Evolutionary conservation across 1,140 invertebrate species (phyloP).

Genomic region (Drosophila malerkotliana): DNA sequence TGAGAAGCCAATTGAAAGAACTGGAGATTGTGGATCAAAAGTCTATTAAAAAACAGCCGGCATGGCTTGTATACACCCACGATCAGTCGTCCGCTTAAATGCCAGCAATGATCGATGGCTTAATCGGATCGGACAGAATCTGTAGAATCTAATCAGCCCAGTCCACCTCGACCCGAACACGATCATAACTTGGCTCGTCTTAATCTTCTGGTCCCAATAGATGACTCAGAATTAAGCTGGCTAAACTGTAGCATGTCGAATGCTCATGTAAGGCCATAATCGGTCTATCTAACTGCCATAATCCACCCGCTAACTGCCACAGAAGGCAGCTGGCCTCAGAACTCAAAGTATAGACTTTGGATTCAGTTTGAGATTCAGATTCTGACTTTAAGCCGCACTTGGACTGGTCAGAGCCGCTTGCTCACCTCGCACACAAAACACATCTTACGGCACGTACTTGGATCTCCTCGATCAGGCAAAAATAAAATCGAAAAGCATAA

Average conservation of each 20-base stretch:
- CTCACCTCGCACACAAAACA: constrained; percentile 60
- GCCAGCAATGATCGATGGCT: constrained; percentile 51
- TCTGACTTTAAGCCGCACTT: constrained; percentile 8
- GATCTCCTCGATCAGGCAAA: constrained; percentile 31
- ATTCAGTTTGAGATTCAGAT: constrained; percentile 9
- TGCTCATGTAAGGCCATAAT: constrained; percentile 67
- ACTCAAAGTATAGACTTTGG: constrained; percentile 11
- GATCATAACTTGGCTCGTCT: constrained; percentile 30
- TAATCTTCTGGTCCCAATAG: constrained; percentile 19
- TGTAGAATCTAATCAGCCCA: constrained; percentile 34
- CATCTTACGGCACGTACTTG: constrained; percentile 24
- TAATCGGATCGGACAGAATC: constrained; percentile 38
- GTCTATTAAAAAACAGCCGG: constrained; percentile 15
- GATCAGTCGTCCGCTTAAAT: constrained; percentile 30
- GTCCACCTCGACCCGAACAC: constrained; percentile 52
- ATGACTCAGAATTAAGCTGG: constrained; percentile 47
- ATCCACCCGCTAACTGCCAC: constrained; percentile 64
- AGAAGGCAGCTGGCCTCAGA: constrained; percentile 55
- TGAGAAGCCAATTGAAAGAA: constrained; percentile 25
- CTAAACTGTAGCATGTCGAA: constrained; percentile 64
- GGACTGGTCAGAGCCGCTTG: constrained; percentile 34
- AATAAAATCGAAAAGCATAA: constrained; percentile 77
- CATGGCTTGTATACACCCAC: constrained; percentile 35
- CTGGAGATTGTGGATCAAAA: constrained; percentile 18
- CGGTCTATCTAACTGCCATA: constrained; percentile 36